These are phyloP conservation scores for Papilio machaon DNA, from an alignment of 1,140 invertebrate species.

Conservation along the genomic window DNA sequence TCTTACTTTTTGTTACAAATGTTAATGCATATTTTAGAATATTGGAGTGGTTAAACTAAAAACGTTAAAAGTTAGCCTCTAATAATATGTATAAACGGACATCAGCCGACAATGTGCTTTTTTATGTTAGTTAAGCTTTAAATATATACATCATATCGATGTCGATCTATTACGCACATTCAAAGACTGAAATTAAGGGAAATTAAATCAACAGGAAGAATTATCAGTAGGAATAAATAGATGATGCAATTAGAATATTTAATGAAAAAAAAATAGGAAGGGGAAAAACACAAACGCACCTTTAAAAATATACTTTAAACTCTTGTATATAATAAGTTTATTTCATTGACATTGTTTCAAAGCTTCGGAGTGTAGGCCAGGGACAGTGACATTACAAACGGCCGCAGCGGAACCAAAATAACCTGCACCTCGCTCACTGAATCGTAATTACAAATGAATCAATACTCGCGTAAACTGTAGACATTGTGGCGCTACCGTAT, in stretches of 20 bases:
- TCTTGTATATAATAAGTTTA: constrained; percentile 29
- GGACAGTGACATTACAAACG: constrained; percentile 54
- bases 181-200: too few relatives aligned
- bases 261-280: neutral
- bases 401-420: constrained; percentile 44
- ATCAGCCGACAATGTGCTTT: too few relatives aligned
- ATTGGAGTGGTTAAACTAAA: neutral
- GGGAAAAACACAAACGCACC: neutral
- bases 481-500: constrained; percentile 9
- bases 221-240: too few relatives aligned
- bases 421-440: constrained; percentile 21
- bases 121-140: too few relatives aligned
- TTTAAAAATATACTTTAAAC: neutral
- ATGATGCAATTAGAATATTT: too few relatives aligned
- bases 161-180: too few relatives aligned
- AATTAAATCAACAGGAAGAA: too few relatives aligned
- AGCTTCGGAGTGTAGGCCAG: constrained; percentile 51
- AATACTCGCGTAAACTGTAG: constrained; percentile 31
- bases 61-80: too few relatives aligned
- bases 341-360: constrained; percentile 41
- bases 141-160: too few relatives aligned
- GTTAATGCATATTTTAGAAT: constrained; percentile 18
- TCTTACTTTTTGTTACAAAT: constrained; percentile 23
- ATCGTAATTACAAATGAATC: constrained; percentile 36
- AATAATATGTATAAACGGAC: too few relatives aligned